These are phyloP conservation scores for Clunio marinus DNA, from an alignment of 2,888 invertebrate species.

Conservation along the genomic window DNA sequence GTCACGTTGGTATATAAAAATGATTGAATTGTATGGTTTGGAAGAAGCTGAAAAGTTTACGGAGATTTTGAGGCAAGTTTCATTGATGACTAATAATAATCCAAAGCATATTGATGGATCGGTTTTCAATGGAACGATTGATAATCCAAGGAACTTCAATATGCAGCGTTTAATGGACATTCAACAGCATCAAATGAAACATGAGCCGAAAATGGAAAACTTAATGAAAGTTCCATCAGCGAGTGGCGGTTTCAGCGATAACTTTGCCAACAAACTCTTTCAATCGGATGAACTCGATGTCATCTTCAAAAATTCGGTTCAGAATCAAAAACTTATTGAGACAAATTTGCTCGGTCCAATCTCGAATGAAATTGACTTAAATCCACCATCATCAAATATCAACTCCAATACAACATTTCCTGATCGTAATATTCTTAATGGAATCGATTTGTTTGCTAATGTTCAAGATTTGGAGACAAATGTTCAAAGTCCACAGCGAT, in stretches of 20 bases:
- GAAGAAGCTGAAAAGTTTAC: conserved; percentile 58
- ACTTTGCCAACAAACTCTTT: background rate
- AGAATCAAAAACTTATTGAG: conserved; percentile 34
- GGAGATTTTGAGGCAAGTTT: conserved; percentile 49
- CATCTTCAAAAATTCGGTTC: conserved; percentile 25
- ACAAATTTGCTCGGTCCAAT: conserved; percentile 40
- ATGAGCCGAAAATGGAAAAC: conserved; percentile 39
- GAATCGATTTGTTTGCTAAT: conserved; percentile 25
- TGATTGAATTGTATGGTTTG: conserved; percentile 55
- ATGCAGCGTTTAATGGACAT: conserved; percentile 22
- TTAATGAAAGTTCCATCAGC: conserved; percentile 47
- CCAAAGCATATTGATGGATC: conserved; percentile 41
- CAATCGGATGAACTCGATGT: conserved; percentile 28
- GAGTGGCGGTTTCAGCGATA: background rate
- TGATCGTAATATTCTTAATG: conserved; percentile 35
- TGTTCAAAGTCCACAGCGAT: conserved; percentile 29
- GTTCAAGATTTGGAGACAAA: background rate
- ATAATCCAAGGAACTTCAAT: background rate
- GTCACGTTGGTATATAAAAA: conserved; percentile 57
- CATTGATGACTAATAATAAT: conserved; percentile 42
- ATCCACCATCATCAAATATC: conserved; percentile 45
- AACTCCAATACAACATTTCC: conserved; percentile 40
- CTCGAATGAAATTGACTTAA: conserved; percentile 40
- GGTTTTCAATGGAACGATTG: background rate
- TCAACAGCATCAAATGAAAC: conserved; percentile 40